Evolutionary conservation across 2,113 vertebrate species (phyloP).

Genomic region (Excalfactoria chinensis): DNA sequence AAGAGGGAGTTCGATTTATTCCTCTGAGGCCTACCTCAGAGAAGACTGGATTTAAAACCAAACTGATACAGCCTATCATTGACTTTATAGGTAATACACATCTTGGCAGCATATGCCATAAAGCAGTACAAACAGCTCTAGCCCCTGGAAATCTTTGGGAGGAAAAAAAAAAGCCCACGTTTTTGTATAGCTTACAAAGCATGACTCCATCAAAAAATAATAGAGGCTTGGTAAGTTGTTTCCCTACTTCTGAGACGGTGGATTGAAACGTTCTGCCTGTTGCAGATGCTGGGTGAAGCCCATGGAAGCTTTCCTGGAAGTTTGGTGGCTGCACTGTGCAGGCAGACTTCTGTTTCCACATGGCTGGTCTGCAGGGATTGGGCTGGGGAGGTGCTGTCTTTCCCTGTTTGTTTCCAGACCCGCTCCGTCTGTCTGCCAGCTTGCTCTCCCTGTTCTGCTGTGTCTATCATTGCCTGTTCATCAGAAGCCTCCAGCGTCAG

Average conservation of each 20-base stretch:
- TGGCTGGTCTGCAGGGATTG: not conserved
- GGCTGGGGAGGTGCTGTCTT: not conserved
- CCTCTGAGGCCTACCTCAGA: not conserved
- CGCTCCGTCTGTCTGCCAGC: fast-evolving
- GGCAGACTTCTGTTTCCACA: not conserved
- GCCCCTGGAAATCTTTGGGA: not conserved
- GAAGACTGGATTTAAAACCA: not conserved
- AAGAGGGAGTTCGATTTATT: not conserved
- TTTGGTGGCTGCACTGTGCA: not conserved
- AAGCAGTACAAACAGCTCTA: not conserved
- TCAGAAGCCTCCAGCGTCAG: not conserved
- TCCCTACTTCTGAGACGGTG: not conserved
- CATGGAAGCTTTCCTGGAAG: fast-evolving
- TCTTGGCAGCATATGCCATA: not conserved
- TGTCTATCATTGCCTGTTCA: not conserved
- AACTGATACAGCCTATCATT: not conserved
- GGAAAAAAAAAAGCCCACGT: not conserved
- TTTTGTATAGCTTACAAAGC: not conserved
- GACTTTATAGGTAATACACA: not conserved
- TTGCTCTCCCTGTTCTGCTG: fast-evolving
- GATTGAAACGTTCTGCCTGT: not conserved
- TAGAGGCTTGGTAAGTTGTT: not conserved
- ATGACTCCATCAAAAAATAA: not conserved
- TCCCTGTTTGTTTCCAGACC: not conserved
- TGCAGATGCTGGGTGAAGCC: not conserved